phyloP scores from a whole-genome alignment of 2,888 invertebrate species.

The Mycalesis mineus region DNA sequence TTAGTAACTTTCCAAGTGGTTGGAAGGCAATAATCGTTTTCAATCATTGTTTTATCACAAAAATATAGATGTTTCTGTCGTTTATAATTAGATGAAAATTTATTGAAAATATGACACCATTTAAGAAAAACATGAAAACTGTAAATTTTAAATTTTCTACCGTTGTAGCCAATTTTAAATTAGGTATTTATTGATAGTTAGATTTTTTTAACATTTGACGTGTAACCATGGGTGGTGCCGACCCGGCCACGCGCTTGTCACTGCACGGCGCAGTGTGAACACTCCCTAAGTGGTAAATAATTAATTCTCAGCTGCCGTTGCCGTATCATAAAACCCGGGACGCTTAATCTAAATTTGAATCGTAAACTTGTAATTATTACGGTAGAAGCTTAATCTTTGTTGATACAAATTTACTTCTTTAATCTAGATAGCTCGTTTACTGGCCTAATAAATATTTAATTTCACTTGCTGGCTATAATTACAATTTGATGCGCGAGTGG shows the following conservation, averaged over 20 bases:
- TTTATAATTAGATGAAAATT: too few relatives aligned
- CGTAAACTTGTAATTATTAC: slow-evolving; percentile 10
- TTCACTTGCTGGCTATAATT: not conserved
- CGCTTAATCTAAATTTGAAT: slow-evolving; percentile 4
- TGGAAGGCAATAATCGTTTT: too few relatives aligned
- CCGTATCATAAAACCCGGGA: slow-evolving; percentile 44
- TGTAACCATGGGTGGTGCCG: not conserved
- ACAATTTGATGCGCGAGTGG: too few relatives aligned
- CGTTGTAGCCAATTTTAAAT: too few relatives aligned
- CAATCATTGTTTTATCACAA: too few relatives aligned
- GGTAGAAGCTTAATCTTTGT: slow-evolving; percentile 4
- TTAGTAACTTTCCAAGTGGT: too few relatives aligned
- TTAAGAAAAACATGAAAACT: too few relatives aligned
- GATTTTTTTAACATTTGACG: too few relatives aligned
- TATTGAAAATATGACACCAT: too few relatives aligned
- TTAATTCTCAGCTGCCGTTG: slow-evolving; percentile 45
- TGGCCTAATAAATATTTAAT: not conserved
- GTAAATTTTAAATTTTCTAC: too few relatives aligned
- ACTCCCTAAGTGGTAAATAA: slow-evolving; percentile 43
- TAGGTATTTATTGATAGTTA: too few relatives aligned
- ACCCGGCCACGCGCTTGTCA: not conserved
- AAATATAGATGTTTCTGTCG: too few relatives aligned
- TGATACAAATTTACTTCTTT: slow-evolving; percentile 7
- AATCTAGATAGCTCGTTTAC: not conserved
- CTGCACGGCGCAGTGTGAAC: not conserved